These are phyloP conservation scores for Morelia viridis DNA, from an alignment of 2,797 vertebrate genomes.

Conservation along the genomic window DNA sequence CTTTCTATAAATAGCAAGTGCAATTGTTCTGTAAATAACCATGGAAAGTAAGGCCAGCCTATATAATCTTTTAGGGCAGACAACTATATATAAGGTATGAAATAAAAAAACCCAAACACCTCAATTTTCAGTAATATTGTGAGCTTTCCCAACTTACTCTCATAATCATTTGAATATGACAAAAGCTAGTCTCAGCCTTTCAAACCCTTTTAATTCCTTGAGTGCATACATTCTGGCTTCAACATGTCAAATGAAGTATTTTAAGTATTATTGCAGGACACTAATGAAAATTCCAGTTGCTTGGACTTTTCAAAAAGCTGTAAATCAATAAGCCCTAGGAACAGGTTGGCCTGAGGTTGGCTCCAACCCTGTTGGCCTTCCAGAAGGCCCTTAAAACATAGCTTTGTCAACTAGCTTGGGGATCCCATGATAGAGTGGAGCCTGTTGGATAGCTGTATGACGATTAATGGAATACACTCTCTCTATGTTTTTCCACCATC, in stretches of 20 bases:
- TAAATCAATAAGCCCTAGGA: neutral
- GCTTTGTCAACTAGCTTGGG: neutral
- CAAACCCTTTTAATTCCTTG: neutral
- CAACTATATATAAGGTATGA: neutral
- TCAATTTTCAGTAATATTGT: neutral
- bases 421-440: neutral
- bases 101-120: neutral
- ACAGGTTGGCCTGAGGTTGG: neutral
- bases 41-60: neutral
- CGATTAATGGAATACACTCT: neutral
- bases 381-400: neutral
- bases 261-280: neutral
- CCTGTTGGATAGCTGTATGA: neutral
- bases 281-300: neutral
- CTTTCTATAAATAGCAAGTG: neutral
- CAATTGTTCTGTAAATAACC: neutral
- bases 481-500: neutral
- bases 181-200: neutral
- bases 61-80: neutral
- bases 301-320: neutral
- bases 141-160: neutral
- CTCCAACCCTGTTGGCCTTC: neutral
- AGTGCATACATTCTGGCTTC: neutral
- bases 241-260: neutral
- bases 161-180: neutral